phyloP scores from a whole-genome alignment of 1,140 invertebrate genomes.

The Stegodyphus dumicola region DNA sequence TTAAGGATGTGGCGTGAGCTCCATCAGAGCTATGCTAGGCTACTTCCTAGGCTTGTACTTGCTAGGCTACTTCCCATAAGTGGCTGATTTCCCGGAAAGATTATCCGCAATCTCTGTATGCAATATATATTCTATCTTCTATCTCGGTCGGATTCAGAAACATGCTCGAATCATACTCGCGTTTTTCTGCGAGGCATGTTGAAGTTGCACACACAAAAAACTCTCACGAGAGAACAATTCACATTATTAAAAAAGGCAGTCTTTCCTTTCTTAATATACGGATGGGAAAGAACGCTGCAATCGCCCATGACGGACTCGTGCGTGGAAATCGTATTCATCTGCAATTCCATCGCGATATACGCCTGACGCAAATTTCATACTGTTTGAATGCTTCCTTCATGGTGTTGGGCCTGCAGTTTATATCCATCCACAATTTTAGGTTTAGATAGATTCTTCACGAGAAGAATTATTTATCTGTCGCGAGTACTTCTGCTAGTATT shows the following conservation, averaged over 20 bases:
- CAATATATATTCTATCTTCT: background rate
- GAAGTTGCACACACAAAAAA: background rate
- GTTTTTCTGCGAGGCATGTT: background rate
- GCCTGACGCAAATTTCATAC: background rate
- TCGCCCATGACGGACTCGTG: background rate
- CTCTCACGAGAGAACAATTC: background rate
- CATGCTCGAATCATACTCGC: background rate
- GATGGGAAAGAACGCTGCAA: background rate
- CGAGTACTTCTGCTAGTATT: no score
- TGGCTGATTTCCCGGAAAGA: background rate
- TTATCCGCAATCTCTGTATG: background rate
- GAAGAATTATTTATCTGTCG: no score
- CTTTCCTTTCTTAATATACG: background rate
- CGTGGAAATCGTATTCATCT: background rate
- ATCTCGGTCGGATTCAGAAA: no score
- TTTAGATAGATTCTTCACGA: no score
- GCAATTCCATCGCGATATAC: background rate
- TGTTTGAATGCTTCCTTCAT: background rate
- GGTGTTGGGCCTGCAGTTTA: background rate
- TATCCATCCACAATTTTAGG: no score
- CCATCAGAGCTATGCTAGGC: background rate
- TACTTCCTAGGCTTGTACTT: no score
- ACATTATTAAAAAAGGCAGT: background rate
- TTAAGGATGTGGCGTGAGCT: background rate
- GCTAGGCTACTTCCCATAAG: background rate